Conservation (phyloP, 2,113 vertebrate genomes). For the Oncorhynchus kisutch region DNA sequence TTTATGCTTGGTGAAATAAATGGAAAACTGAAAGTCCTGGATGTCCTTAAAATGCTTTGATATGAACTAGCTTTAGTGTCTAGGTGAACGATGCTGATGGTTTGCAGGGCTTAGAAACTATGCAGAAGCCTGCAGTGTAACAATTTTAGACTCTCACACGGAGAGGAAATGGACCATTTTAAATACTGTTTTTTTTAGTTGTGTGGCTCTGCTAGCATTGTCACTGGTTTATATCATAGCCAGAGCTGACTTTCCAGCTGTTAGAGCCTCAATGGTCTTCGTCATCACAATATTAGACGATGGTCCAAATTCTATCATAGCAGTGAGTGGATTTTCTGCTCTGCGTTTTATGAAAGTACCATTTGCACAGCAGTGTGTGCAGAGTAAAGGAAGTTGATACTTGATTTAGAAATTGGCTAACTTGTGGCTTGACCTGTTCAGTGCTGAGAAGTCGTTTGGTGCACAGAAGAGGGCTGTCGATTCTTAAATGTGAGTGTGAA, state of each 20-base stretch:
- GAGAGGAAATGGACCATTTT: slow-evolving; percentile 25
- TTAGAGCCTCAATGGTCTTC: slow-evolving; percentile 20
- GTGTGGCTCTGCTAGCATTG: slow-evolving; percentile 10
- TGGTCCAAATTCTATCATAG: no score
- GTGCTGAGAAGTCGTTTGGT: no score
- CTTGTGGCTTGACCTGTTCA: no score
- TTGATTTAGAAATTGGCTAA: no score
- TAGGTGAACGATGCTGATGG: background rate
- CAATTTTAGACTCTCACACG: background rate
- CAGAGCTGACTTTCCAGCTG: slow-evolving; percentile 7
- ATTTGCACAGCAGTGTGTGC: no score
- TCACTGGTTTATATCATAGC: slow-evolving; percentile 50
- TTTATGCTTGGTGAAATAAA: background rate
- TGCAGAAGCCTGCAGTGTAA: background rate
- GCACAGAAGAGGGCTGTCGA: no score
- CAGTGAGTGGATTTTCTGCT: no score
- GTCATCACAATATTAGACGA: slow-evolving; percentile 16
- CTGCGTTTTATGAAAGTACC: no score
- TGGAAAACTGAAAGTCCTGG: background rate
- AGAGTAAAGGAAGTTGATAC: no score
- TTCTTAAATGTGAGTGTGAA: no score
- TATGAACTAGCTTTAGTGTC: background rate
- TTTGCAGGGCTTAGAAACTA: background rate
- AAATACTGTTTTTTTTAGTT: slow-evolving; percentile 32
- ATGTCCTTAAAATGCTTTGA: no score